A percentile compares a stretch with the other conserved stretches of the same genome.
Evolutionary conservation across 2,888 invertebrate species (phyloP).

Genomic region (Ophion ellenae): DNA sequence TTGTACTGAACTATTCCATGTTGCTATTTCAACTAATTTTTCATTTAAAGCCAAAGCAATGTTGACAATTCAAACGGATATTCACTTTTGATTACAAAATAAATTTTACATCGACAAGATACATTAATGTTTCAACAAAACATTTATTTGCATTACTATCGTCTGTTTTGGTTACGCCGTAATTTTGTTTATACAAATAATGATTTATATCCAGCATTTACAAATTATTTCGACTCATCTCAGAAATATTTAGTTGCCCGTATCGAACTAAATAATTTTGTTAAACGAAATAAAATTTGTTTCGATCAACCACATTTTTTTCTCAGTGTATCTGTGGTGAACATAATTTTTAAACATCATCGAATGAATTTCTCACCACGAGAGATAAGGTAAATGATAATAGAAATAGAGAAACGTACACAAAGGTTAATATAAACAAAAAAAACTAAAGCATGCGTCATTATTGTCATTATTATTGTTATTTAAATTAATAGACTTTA

Average conservation of each 20-base stretch:
- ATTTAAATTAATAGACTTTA: no score
- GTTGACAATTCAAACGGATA: background rate
- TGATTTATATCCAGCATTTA: conserved; percentile 1
- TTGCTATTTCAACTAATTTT: conserved; percentile 16
- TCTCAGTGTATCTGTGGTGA: conserved; percentile 1
- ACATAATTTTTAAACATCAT: no score
- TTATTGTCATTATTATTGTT: no score
- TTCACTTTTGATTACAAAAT: background rate
- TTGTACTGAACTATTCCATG: conserved; percentile 18
- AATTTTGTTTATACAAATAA: conserved; percentile 14
- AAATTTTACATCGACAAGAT: conserved; percentile 3
- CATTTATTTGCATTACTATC: conserved; percentile 4
- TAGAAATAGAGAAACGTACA: no score
- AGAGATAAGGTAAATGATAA: no score
- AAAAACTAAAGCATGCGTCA: no score
- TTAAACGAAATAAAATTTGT: conserved; percentile 12
- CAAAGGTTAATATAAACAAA: no score
- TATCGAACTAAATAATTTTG: conserved; percentile 27
- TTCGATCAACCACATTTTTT: conserved; percentile 13
- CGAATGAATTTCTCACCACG: no score
- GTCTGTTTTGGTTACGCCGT: background rate
- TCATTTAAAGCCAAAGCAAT: background rate
- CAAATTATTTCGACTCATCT: background rate
- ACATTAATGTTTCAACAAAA: conserved; percentile 12
- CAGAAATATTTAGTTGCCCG: conserved; percentile 5